Evolutionary conservation across 2,797 vertebrate genomes (phyloP).

Genomic region (Eospalax fontanierii): DNA sequence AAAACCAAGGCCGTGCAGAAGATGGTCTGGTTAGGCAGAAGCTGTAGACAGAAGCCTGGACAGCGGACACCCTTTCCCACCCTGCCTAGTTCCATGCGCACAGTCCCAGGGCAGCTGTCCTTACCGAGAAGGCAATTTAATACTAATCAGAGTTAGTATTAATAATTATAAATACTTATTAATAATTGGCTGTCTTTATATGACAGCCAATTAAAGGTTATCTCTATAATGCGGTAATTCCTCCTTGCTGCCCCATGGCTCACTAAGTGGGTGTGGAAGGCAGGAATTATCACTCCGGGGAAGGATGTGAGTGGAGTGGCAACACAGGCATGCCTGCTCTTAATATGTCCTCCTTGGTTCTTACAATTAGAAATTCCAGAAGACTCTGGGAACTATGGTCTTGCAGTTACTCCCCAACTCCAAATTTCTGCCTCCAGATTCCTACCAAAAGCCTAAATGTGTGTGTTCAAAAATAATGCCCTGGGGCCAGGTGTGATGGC

Average conservation of each 20-base stretch:
- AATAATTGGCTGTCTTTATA: constrained; percentile 39
- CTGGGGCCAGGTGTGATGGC: not conserved
- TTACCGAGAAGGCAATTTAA: not conserved
- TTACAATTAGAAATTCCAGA: not conserved
- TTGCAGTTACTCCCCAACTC: not conserved
- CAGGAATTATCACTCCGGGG: not conserved
- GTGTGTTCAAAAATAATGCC: not conserved
- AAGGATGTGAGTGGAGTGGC: not conserved
- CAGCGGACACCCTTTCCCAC: not conserved
- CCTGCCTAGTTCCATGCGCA: not conserved
- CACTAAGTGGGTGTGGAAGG: not conserved
- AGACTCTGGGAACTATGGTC: not conserved
- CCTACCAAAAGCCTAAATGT: not conserved
- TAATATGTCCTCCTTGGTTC: not conserved
- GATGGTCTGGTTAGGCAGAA: not conserved
- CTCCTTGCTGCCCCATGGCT: not conserved
- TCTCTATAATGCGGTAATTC: not conserved
- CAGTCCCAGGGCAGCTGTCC: not conserved
- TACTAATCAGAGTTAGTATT: not conserved
- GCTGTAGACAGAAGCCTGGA: not conserved
- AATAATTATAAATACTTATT: too few relatives aligned
- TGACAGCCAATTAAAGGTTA: constrained; percentile 46
- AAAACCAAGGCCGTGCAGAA: constrained; percentile 14
- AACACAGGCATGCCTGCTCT: fast-evolving
- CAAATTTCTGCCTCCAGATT: constrained; percentile 9